phyloP scores from a whole-genome alignment of 2,888 invertebrate species.

The Euproctis similis region DNA sequence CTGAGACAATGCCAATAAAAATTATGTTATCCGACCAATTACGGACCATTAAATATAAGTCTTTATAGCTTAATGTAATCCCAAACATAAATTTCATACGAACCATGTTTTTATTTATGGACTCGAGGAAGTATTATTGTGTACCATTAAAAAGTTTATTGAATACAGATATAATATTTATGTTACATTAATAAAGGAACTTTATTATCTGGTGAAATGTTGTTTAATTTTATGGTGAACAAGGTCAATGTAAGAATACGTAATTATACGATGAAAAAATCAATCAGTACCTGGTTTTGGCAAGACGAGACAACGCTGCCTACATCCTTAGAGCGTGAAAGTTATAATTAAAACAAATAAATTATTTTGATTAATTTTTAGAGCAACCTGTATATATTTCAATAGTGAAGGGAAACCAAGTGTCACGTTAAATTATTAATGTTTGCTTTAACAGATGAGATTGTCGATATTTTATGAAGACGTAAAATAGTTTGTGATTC shows the following conservation, averaged over 20 bases:
- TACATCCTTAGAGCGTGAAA: no score
- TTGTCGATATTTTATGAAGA: constrained; percentile 62
- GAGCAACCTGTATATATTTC: constrained; percentile 37
- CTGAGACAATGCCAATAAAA: constrained; percentile 65
- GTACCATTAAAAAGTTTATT: constrained; percentile 23
- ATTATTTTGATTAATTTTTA: no score
- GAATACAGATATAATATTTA: constrained; percentile 19
- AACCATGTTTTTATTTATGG: constrained; percentile 31
- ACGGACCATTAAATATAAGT: constrained; percentile 58
- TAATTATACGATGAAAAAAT: no score
- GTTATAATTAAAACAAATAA: no score
- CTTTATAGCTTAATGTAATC: constrained; percentile 55
- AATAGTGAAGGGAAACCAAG: constrained; percentile 55
- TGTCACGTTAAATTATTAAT: constrained; percentile 62
- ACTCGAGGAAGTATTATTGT: constrained; percentile 25
- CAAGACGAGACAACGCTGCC: no score
- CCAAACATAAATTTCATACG: constrained; percentile 34
- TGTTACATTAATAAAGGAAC: constrained; percentile 14
- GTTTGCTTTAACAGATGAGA: constrained; percentile 61
- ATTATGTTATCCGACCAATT: constrained; percentile 64
- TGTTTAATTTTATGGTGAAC: constrained; percentile 4
- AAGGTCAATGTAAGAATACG: no score
- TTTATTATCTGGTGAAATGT: constrained; percentile 14
- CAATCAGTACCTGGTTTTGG: no score
- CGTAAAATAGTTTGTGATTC: constrained; percentile 51